Conservation (phyloP, 2,888 invertebrate genomes). For the Candidula unifasciata region DNA sequence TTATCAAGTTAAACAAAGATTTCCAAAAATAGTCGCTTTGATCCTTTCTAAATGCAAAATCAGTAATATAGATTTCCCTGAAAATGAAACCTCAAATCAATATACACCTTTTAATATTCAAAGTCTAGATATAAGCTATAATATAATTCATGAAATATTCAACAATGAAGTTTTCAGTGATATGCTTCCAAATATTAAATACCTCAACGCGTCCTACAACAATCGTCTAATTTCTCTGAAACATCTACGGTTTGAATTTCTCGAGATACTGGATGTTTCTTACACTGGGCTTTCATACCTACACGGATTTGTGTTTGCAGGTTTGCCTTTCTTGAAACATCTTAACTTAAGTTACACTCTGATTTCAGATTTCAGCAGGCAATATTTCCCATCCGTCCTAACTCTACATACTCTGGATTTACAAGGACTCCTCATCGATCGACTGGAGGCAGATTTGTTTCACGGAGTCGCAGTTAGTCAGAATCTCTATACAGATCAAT, state of each 20-base stretch:
- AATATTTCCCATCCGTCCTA: neutral
- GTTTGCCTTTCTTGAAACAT: neutral
- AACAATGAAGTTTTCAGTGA: neutral
- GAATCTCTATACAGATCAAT: neutral
- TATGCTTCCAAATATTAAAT: neutral
- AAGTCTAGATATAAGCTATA: neutral
- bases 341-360: neutral
- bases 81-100: neutral
- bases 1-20: neutral
- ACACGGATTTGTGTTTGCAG: neutral
- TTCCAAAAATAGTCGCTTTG: neutral
- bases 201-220: neutral
- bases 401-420: neutral
- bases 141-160: neutral
- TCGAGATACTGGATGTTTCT: neutral
- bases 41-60: neutral
- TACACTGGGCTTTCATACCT: neutral
- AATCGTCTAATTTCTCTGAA: neutral
- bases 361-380: neutral
- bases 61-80: neutral
- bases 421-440: neutral
- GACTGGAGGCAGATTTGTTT: neutral
- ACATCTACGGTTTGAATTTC: neutral
- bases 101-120: neutral
- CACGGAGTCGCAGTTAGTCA: neutral